phyloP scores from a whole-genome alignment of 2,797 vertebrate genomes.

The Apogon talboti region DNA sequence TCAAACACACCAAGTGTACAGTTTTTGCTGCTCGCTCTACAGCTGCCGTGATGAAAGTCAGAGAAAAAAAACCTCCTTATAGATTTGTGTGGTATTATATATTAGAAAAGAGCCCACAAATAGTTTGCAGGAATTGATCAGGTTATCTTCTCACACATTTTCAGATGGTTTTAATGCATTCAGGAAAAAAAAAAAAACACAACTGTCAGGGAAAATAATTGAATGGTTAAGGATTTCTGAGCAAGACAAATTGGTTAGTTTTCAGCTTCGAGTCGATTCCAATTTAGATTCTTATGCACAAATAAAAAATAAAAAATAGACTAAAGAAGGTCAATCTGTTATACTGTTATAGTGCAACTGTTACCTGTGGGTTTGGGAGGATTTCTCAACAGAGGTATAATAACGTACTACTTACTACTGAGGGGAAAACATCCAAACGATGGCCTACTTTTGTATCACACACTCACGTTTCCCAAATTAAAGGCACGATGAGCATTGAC shows the following conservation, averaged over 20 bases:
- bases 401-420: too few species aligned
- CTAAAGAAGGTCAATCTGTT: conserved; percentile 7
- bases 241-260: not conserved
- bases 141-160: not conserved
- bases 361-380: not conserved
- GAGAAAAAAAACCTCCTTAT: not conserved
- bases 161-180: not conserved
- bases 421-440: too few species aligned
- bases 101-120: not conserved
- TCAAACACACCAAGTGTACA: not conserved
- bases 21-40: conserved; percentile 3
- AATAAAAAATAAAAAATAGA: not conserved
- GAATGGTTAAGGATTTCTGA: conserved; percentile 6
- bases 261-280: conserved; percentile 1
- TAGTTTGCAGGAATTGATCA: too few species aligned
- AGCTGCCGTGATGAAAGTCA: not conserved
- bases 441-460: too few species aligned
- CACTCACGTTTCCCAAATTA: too few species aligned
- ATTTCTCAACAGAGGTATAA: too few species aligned
- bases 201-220: too few species aligned
- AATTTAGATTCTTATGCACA: not conserved
- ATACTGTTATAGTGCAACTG: too few species aligned
- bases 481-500: not conserved
- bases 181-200: not conserved
- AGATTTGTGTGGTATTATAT: not conserved